These are phyloP conservation scores for Callorhinus ursinus DNA, from an alignment of 2,113 vertebrate species.

Conservation along the genomic window DNA sequence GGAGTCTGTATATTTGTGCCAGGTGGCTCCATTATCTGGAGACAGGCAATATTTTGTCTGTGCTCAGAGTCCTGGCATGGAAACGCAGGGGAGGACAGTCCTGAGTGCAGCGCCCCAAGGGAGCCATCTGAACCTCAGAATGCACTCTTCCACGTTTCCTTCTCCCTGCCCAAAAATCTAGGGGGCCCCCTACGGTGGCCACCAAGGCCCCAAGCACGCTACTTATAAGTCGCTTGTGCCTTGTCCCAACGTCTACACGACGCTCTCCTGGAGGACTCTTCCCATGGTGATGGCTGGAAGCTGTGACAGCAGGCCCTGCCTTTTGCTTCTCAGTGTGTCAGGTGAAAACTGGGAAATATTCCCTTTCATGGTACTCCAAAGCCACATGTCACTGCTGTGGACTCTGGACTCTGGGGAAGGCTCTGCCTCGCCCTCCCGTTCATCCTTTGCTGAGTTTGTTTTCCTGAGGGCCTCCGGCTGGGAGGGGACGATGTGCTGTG, in stretches of 20 bases:
- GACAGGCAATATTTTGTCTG: background rate
- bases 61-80: background rate
- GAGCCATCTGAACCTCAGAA: background rate
- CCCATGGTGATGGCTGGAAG: background rate
- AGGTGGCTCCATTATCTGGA: background rate
- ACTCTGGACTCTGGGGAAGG: background rate
- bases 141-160: background rate
- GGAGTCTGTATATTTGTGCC: background rate
- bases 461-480: background rate
- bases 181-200: background rate
- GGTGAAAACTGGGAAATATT: background rate
- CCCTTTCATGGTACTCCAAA: background rate
- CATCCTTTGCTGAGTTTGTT: background rate
- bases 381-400: background rate
- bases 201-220: background rate
- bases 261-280: background rate
- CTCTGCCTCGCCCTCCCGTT: accelerated
- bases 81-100: background rate
- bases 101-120: background rate
- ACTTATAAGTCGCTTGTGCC: background rate
- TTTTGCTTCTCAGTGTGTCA: background rate
- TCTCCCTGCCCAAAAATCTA: background rate
- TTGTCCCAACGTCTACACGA: background rate
- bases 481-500: background rate
- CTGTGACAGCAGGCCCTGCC: background rate